Evolutionary conservation across 1,140 invertebrate species (phyloP), one percentile per base, ranked within the genome.

Genomic region (Drusus annulatus): DNA sequence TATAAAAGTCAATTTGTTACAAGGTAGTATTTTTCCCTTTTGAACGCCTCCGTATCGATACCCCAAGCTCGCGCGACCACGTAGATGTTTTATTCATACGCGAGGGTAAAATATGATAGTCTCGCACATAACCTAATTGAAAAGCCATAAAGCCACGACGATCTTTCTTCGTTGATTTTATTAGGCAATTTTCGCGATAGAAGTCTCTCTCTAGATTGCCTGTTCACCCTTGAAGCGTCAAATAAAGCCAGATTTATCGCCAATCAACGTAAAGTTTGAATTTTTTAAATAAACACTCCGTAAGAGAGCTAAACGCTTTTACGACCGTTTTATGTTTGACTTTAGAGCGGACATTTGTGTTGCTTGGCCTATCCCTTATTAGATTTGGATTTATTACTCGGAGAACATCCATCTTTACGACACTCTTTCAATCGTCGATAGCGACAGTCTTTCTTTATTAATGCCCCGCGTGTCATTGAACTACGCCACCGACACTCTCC

Each of bases 181-280:
- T 75, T 56, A 58, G 28, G 71, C 21, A 75, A 58, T 75, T 75
- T 75, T 58, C 21, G 71, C 71, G 25, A 75, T 75, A 75, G 52
- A 17, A 58, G 7, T 28, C 71, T 58, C 52, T 75, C 58, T 10
- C 23, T 17, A 56, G 71, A 56, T 75, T 17, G 52, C 28, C 31
- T 25, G 28, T 58, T 58, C 25, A 75, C 71, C 71, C 51, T 58
- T 58, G 71, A 58, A 58, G 52, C 71, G 71, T 75, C 71, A 58
- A 56, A 75, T 75, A 75, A 75, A 75, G 25, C 71, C 54, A 75
- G 71, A 75, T 75, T 75, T 75, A 75, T 75, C 52, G 28, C 71
- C 54, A 75, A 75, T 75, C 71, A 75, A 54, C 56, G 71, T 75
- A 58, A 75, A 75, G 71, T 75, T 75, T 75, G 71, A 75, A 56